Evolutionary conservation across 2,797 vertebrate genomes (phyloP), one percentile per base, ranked within the genome.

Genomic region (Protosalanx chinensis): DNA sequence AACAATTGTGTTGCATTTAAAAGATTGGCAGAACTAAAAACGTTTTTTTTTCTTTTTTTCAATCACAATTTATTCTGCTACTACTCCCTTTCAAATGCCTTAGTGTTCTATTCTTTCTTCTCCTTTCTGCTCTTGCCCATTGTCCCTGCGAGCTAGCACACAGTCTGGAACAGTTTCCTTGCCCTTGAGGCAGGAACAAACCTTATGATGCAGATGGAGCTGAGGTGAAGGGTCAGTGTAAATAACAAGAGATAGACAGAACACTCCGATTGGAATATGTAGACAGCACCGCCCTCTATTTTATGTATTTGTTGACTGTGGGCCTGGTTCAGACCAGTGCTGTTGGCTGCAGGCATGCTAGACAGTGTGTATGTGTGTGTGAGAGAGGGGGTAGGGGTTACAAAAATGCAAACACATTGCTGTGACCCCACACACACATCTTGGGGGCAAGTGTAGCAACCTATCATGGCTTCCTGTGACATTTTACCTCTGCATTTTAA

Each of bases 341-440:
- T 88, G 81, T 84, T 86, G 88, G 90, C 92, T 89, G 79, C 84
- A 30, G 88, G 91, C 91, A 83, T 79, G 5, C 80, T 81, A 87
- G 79, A 85, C 85, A 49, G 74, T 27, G 51, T 15, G 51, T 15
- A 7, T 15, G 16, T 16, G 51, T 56, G 15, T n/a, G 51, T 53
- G 46, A 6, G 8, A 10, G n/a, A 23, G 78, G 83, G 85, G 78
- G 81, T 79, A 72, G 91, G 89, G 87, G 91, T 86, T 71, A 91
- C 91, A 82, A 87, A 87, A 89, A 91, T 89, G 89, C 87, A 93
- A 90, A 92, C 90, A 88, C 82, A 87, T 82, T 82, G 88, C 82
- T 84, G 83, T 91, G 92, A 92, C 91, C 91, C 80, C 77, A 67
- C 59, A 53, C 78, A 72, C 85, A 84, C 92, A 89, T 93, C 91